A percentile compares a stretch with the other conserved stretches of the same genome.
phyloP scores from a whole-genome alignment of 2,113 vertebrate genomes.

The Sceloporus tristichus region DNA sequence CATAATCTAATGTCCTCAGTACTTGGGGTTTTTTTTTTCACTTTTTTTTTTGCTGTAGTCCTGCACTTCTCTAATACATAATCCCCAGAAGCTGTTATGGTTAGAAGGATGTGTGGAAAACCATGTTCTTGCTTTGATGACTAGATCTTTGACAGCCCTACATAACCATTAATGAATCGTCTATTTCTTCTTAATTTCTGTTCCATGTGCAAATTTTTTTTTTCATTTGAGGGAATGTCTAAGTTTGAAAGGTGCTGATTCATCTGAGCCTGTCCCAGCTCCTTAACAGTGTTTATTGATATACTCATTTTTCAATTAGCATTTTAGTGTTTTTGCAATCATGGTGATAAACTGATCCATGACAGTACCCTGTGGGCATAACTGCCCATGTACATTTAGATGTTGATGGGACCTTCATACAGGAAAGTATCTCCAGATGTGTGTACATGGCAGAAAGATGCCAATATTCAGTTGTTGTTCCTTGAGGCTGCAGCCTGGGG shows the following conservation, averaged over 20 bases:
- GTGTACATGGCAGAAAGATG: background rate
- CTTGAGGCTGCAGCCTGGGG: conserved; percentile 1
- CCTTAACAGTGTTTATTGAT: conserved; percentile 50
- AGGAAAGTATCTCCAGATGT: conserved; percentile 43
- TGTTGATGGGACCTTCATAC: conserved; percentile 18
- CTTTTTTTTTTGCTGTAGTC: background rate
- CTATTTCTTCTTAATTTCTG: conserved; percentile 5
- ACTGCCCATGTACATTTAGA: conserved; percentile 10
- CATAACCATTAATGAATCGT: background rate
- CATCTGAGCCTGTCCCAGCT: background rate
- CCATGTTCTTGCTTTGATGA: background rate
- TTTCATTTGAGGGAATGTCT: background rate
- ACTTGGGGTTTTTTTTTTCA: background rate
- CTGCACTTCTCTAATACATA: background rate
- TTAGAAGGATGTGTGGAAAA: background rate
- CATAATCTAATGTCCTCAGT: background rate
- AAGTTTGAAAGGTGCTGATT: background rate
- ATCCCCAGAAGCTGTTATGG: background rate
- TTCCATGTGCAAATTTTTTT: background rate
- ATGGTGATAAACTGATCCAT: conserved; percentile 31
- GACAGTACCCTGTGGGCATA: background rate
- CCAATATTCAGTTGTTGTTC: conserved; percentile 4
- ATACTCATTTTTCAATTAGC: conserved; percentile 21
- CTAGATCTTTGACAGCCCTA: background rate
- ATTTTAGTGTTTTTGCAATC: conserved; percentile 47